phyloP scores from a whole-genome alignment of 2,888 invertebrate genomes.

The Troides oblongomaculatus region DNA sequence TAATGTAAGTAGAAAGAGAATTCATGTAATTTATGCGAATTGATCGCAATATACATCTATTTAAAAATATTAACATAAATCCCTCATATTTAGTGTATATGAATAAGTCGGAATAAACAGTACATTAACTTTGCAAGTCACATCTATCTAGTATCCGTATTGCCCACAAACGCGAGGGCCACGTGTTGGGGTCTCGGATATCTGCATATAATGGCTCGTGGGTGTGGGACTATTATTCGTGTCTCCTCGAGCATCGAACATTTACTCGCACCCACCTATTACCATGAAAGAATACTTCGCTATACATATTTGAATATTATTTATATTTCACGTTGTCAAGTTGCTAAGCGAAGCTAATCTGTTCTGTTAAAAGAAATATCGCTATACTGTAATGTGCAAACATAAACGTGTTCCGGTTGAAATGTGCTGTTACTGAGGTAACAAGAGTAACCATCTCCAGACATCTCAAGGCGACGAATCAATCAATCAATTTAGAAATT shows the following conservation, averaged over 20 bases:
- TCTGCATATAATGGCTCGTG: constrained; percentile 72
- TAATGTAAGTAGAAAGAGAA: neutral
- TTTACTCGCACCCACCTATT: constrained; percentile 23
- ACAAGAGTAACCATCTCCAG: no score
- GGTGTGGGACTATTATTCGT: constrained; percentile 63
- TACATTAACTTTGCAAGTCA: constrained; percentile 14
- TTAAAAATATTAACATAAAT: neutral
- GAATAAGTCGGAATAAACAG: neutral
- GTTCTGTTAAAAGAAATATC: constrained; percentile 20
- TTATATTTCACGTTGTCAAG: constrained; percentile 7
- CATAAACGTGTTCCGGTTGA: no score
- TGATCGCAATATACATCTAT: neutral
- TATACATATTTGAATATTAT: constrained; percentile 25
- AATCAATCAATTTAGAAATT: no score
- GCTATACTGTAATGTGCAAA: neutral
- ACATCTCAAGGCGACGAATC: no score
- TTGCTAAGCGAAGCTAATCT: constrained; percentile 7
- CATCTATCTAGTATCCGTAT: constrained; percentile 6
- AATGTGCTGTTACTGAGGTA: no score
- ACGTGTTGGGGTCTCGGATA: constrained; percentile 44
- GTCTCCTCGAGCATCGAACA: constrained; percentile 43
- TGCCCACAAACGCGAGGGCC: neutral
- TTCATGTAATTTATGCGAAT: neutral
- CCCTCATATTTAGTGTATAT: neutral
- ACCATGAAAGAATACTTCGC: constrained; percentile 19